A percentile compares a stretch with the other conserved stretches of the same genome.
These are phyloP conservation scores for Lytechinus pictus DNA, from an alignment of 35 echinoderm and acorn worm species.

Conservation along the genomic window DNA sequence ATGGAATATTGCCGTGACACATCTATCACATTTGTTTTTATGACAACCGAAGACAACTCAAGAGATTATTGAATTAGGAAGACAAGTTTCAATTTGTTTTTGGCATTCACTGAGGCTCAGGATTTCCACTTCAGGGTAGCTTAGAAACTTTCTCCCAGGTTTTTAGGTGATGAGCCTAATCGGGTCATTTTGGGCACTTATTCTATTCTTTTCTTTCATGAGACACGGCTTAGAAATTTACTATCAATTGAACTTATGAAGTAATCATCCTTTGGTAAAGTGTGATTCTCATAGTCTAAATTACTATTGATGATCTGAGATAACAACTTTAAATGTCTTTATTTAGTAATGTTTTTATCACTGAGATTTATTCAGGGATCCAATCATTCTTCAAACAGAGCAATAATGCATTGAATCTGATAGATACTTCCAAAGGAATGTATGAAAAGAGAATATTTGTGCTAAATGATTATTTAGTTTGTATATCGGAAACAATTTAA, in stretches of 20 bases:
- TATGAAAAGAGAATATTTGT: too few relatives aligned
- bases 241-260: neutral
- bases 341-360: too few relatives aligned
- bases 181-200: neutral
- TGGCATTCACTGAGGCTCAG: neutral
- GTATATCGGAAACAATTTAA: too few relatives aligned
- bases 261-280: neutral
- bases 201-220: neutral
- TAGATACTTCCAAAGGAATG: too few relatives aligned
- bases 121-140: neutral
- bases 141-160: neutral
- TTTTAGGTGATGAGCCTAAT: neutral
- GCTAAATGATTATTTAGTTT: too few relatives aligned
- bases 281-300: too few relatives aligned
- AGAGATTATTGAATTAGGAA: slow-evolving; percentile 38
- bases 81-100: slow-evolving; percentile 12
- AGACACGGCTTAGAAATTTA: neutral
- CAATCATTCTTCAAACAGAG: too few relatives aligned
- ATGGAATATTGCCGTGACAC: neutral
- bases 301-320: neutral
- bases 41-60: slow-evolving; percentile 31
- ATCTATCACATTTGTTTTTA: slow-evolving; percentile 42
- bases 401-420: too few relatives aligned
- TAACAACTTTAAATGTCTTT: too few relatives aligned
- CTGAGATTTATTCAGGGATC: too few relatives aligned